These are phyloP conservation scores for Piprites chloris DNA, from an alignment of 2,113 vertebrate genomes.

Conservation along the genomic window DNA sequence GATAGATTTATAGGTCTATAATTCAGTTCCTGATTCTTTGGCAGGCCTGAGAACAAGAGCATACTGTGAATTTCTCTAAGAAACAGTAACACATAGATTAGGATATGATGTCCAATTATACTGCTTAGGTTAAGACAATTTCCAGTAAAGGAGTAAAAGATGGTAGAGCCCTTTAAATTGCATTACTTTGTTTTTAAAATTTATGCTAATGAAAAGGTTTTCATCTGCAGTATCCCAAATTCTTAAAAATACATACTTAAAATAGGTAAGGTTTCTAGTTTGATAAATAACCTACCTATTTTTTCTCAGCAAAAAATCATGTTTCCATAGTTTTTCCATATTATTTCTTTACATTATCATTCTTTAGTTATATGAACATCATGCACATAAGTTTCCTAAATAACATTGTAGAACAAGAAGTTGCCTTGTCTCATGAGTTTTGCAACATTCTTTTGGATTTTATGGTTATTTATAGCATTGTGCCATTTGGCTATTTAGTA, in stretches of 20 bases:
- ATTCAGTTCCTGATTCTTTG: not conserved
- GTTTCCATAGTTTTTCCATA: not conserved
- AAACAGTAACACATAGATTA: not conserved
- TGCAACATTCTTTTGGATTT: not conserved
- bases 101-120: not conserved
- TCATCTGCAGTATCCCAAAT: not conserved
- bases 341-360: not conserved
- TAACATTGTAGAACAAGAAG: not conserved
- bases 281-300: not conserved
- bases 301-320: not conserved
- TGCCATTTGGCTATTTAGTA: not conserved
- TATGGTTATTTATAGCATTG: not conserved
- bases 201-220: not conserved
- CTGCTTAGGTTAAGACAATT: not conserved
- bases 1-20: not conserved
- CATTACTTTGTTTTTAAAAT: not conserved
- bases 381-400: not conserved
- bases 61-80: not conserved
- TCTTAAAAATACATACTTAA: not conserved
- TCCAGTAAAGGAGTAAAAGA: not conserved
- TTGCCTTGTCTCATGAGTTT: rapidly evolving
- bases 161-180: not conserved
- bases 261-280: not conserved
- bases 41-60: not conserved
- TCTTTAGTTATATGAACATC: not conserved